Base-by-base conservation (phyloP, 1,140 invertebrate species). In the Heliconius hewitsoni region DNA sequence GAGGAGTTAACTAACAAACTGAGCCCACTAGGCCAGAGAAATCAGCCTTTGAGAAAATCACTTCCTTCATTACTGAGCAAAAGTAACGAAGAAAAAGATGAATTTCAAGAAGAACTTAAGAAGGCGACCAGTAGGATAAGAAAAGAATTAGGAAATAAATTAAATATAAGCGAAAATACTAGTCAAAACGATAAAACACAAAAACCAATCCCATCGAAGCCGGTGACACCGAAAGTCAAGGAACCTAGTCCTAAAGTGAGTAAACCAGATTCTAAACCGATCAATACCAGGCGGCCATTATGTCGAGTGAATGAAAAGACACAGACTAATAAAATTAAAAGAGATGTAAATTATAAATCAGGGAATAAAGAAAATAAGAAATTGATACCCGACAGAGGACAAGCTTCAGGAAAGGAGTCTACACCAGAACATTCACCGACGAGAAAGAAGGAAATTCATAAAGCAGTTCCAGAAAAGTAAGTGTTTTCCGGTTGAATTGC, bases 21-120 rank as follows among this genome's bases (percentile, higher is more conserved):
- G 23, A 91, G 83, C 76, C 88, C 89, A 39, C 73, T 91, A 74
- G 85, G 88, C 73, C 84, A 87, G 23, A 90, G 83, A 71, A 90
- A 85, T 74, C 87, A 91, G 83, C 91, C 91, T 84, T 87, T 94
- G 80, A 92, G 92, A 89, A 94, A 93, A 94, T 95, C 91, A 91
- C 94, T 94, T 92, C 95, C 95, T 85, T 91, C 95, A 82, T 92
- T 95, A 91, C 92, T 95, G 83, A 81, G 93, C 34, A 95, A 95
- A 83, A 94, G 95, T 84, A 96, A 95, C 88, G 94, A 96, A 88
- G 96, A 95, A 88, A 96, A 96, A 82, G 96, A 96, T 72, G 96
- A 97, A 91, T 97, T 97, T 91, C 95, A 96, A 91, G 95, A 95
- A 37, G 96, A 97, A 90, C 89, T 97, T 42, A 95, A 96, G 89